A percentile compares a stretch with the other conserved stretches of the same genome.
These are phyloP conservation scores for Ochotona princeps DNA, from an alignment of 2,113 vertebrate species.

Conservation along the genomic window DNA sequence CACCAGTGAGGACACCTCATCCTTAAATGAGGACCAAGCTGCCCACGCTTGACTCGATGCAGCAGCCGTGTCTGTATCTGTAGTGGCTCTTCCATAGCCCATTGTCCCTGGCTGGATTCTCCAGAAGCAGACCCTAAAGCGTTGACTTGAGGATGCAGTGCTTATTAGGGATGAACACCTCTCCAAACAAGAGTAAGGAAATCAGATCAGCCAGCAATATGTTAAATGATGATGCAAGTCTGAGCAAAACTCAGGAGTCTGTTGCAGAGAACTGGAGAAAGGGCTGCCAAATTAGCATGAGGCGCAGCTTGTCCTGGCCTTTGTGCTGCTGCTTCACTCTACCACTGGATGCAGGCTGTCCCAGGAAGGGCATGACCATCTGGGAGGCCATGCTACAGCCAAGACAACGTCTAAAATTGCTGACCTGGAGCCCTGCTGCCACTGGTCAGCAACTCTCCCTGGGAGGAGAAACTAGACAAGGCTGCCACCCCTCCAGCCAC, in stretches of 20 bases:
- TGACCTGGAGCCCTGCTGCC: neutral
- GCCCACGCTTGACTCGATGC: neutral
- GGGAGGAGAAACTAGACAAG: neutral
- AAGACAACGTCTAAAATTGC: neutral
- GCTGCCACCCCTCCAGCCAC: neutral
- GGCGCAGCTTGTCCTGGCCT: neutral
- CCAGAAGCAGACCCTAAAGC: neutral
- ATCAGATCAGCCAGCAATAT: neutral
- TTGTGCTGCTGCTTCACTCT: rapidly evolving
- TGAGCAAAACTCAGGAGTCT: neutral
- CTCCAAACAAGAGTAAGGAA: neutral
- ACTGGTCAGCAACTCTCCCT: neutral
- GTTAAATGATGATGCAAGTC: neutral
- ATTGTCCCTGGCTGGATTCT: neutral
- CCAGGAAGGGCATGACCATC: neutral
- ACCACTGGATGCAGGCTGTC: neutral
- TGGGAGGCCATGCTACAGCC: neutral
- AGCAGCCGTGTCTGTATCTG: neutral
- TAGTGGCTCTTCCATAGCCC: neutral
- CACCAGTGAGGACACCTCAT: neutral
- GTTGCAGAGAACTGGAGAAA: too few species aligned
- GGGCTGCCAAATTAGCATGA: too few species aligned
- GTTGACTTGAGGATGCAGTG: neutral
- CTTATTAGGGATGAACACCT: neutral
- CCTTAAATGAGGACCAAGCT: neutral